Evolutionary conservation across 2,888 invertebrate genomes (phyloP).

Genomic region (Acronicta psi): DNA sequence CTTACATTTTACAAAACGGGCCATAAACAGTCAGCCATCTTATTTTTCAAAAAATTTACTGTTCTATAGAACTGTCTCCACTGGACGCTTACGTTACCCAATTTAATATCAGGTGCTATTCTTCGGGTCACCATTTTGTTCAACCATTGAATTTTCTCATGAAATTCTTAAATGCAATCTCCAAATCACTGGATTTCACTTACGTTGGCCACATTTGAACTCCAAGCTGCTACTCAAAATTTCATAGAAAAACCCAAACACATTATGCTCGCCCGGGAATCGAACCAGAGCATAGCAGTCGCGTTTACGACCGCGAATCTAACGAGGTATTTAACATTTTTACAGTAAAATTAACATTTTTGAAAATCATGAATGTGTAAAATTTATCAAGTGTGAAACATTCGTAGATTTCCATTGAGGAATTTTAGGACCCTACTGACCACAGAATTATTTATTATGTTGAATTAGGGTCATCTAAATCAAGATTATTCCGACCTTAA

Average conservation of each 20-base stretch:
- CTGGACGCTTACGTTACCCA: too few species aligned
- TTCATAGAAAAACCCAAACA: too few species aligned
- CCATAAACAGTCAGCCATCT: not conserved
- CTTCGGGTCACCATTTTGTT: not conserved
- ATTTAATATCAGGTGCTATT: not conserved
- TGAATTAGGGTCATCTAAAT: conserved; percentile 1
- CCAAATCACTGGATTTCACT: conserved; percentile 4
- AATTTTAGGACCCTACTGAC: not conserved
- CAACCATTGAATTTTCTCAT: conserved; percentile 1
- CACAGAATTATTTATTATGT: conserved; percentile 17
- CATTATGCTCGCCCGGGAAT: too few species aligned
- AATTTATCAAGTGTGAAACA: too few species aligned
- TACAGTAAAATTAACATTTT: too few species aligned
- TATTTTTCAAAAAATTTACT: not conserved
- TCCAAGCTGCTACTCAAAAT: too few species aligned
- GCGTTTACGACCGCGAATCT: too few species aligned
- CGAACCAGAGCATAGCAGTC: too few species aligned
- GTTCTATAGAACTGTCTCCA: too few species aligned
- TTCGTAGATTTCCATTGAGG: not conserved
- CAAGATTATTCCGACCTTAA: conserved; percentile 29
- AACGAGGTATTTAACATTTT: too few species aligned
- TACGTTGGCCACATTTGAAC: conserved; percentile 4
- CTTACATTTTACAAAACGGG: too few species aligned
- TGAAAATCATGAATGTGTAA: too few species aligned
- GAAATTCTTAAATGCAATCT: conserved; percentile 5